Percentiles rank a stretch among this genome's conserved stretches.
These are phyloP conservation scores for Agelaius tricolor DNA, from an alignment of 2,113 vertebrate genomes.

Conservation along the genomic window DNA sequence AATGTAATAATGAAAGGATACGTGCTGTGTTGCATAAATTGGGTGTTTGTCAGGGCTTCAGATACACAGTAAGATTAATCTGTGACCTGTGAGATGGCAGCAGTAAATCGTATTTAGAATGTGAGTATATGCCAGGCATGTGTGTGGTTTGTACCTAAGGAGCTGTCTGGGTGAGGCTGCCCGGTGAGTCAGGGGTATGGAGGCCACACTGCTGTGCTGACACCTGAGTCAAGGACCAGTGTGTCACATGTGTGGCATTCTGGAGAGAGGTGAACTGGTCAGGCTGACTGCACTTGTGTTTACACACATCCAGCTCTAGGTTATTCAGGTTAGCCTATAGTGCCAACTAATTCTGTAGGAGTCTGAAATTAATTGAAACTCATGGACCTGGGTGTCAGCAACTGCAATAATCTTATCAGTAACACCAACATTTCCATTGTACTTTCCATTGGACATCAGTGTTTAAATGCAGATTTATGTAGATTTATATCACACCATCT, in stretches of 20 bases:
- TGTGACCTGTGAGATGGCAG: background rate
- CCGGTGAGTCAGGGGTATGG: accelerated
- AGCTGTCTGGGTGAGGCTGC: background rate
- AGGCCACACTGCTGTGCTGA: background rate
- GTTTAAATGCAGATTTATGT: background rate
- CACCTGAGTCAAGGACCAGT: background rate
- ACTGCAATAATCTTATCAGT: background rate
- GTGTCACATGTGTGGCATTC: background rate
- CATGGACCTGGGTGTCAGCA: accelerated
- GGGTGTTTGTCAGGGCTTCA: background rate
- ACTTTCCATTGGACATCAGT: background rate
- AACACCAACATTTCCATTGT: background rate
- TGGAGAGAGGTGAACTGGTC: background rate
- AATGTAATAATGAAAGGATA: background rate
- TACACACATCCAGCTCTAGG: background rate
- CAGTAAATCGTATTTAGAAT: background rate
- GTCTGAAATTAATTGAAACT: background rate
- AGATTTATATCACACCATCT: background rate
- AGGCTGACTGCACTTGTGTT: background rate
- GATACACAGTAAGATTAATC: background rate
- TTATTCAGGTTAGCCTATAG: background rate
- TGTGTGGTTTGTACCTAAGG: background rate
- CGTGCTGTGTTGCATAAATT: background rate
- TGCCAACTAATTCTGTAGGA: background rate
- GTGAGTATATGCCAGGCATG: background rate